Evolutionary conservation across 2,888 invertebrate genomes (phyloP).

Genomic region (Luperina nickerlii): DNA sequence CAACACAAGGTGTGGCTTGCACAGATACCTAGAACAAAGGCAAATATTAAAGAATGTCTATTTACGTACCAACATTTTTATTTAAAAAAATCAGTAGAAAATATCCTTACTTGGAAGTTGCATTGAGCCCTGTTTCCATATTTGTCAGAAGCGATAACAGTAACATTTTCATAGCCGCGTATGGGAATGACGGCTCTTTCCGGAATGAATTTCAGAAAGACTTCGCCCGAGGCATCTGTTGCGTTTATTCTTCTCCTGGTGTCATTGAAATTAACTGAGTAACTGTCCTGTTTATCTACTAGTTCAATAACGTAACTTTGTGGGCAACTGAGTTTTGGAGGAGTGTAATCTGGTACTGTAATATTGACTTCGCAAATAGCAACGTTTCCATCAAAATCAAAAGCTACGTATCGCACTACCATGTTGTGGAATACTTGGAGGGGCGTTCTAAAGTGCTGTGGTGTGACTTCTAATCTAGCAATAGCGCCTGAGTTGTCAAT

Average conservation of each 20-base stretch:
- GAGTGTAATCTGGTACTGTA: slow-evolving; percentile 97
- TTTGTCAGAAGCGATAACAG: slow-evolving; percentile 96
- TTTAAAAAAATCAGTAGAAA: background rate
- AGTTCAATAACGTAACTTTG: slow-evolving; percentile 98
- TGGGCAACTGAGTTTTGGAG: slow-evolving; percentile 96
- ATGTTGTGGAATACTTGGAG: slow-evolving; percentile 97
- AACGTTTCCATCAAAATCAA: slow-evolving; percentile 99
- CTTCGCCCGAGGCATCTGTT: slow-evolving; percentile 96
- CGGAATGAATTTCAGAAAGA: slow-evolving; percentile 94
- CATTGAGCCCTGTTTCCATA: slow-evolving; percentile 97
- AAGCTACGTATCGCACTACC: slow-evolving; percentile 98
- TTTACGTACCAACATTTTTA: background rate
- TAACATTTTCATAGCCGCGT: slow-evolving; percentile 97
- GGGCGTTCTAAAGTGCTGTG: slow-evolving; percentile 97
- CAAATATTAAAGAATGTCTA: slow-evolving; percentile 43
- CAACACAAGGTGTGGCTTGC: slow-evolving; percentile 97
- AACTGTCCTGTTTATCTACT: slow-evolving; percentile 96
- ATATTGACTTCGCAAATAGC: slow-evolving; percentile 99
- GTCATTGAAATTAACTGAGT: slow-evolving; percentile 97
- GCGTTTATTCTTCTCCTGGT: slow-evolving; percentile 95
- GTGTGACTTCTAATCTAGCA: slow-evolving; percentile 97
- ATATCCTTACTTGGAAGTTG: slow-evolving; percentile 94
- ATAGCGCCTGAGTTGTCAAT: slow-evolving; percentile 99
- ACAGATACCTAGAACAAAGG: slow-evolving; percentile 92
- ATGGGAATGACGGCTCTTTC: slow-evolving; percentile 96